A percentile compares a stretch with the other conserved stretches of the same genome.
These are phyloP conservation scores for Dicrurus megarhynchus DNA, from an alignment of 2,113 vertebrate genomes.

Conservation along the genomic window DNA sequence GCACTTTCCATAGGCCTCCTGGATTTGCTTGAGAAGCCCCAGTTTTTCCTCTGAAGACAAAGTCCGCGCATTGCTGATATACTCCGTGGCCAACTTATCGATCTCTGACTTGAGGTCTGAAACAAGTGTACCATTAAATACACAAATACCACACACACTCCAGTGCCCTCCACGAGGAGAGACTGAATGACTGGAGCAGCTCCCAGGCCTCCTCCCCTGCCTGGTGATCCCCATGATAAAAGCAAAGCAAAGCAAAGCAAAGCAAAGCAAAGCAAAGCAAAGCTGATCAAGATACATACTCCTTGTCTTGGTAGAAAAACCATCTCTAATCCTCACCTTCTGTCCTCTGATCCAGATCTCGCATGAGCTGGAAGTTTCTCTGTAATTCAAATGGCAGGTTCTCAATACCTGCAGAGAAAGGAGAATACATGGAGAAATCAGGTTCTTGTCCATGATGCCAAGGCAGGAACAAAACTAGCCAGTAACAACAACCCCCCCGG, in stretches of 20 bases:
- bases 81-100: slow-evolving; percentile 91
- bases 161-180: background rate
- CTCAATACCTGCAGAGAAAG: slow-evolving; percentile 85
- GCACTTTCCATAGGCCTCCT: slow-evolving; percentile 95
- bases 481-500: background rate
- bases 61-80: slow-evolving; percentile 88
- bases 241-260: background rate
- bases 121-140: slow-evolving; percentile 9
- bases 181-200: background rate
- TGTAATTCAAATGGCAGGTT: slow-evolving; percentile 95
- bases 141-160: background rate
- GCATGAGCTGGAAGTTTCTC: slow-evolving; percentile 97
- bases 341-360: slow-evolving; percentile 93
- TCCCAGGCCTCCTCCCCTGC: background rate
- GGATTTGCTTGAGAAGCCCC: slow-evolving; percentile 92
- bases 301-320: background rate
- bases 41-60: slow-evolving; percentile 90
- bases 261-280: background rate
- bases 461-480: background rate
- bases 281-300: background rate
- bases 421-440: background rate
- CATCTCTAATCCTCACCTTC: slow-evolving; percentile 79
- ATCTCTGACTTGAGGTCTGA: slow-evolving; percentile 95
- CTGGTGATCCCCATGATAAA: background rate
- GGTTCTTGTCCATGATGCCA: fast-evolving